phyloP scores from a whole-genome alignment of 2,113 vertebrate species.

The Osmerus mordax region DNA sequence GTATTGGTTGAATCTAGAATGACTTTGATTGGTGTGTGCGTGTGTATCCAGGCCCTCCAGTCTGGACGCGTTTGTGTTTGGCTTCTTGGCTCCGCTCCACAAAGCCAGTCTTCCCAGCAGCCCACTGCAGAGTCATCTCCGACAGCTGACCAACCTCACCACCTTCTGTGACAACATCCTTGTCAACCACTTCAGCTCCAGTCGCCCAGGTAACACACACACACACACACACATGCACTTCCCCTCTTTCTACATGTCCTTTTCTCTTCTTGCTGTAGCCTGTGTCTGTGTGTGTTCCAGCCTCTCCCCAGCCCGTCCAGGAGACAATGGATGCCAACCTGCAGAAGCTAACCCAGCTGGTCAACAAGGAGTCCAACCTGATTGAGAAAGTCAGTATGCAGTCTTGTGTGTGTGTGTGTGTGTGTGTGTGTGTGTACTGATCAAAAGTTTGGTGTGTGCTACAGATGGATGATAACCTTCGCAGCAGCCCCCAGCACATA shows the following conservation, averaged over 20 bases:
- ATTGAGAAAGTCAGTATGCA: slow-evolving; percentile 94
- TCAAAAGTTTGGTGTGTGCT: slow-evolving; percentile 56
- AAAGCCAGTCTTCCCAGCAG: slow-evolving; percentile 87
- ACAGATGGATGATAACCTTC: slow-evolving; percentile 97
- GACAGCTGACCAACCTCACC: slow-evolving; percentile 87
- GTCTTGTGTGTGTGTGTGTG: slow-evolving; percentile 28
- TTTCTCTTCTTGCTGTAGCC: slow-evolving; percentile 18
- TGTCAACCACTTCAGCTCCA: slow-evolving; percentile 77
- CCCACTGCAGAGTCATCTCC: slow-evolving; percentile 88
- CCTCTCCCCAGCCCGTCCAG: slow-evolving; percentile 78
- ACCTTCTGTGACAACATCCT: slow-evolving; percentile 90
- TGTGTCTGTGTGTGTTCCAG: slow-evolving; percentile 71
- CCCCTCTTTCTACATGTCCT: slow-evolving; percentile 21
- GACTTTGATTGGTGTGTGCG: background rate
- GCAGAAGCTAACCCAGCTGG: slow-evolving; percentile 98
- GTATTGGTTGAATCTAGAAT: too few species aligned
- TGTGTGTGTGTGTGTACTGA: background rate
- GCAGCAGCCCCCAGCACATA: slow-evolving; percentile 92
- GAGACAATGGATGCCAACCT: slow-evolving; percentile 93
- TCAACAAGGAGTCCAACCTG: slow-evolving; percentile 99
- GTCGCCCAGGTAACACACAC: slow-evolving; percentile 72
- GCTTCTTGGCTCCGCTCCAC: slow-evolving; percentile 87
- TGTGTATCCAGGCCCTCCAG: slow-evolving; percentile 80
- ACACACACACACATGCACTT: slow-evolving; percentile 10
- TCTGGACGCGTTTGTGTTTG: slow-evolving; percentile 95